Base-by-base conservation (phyloP, 1,140 invertebrate genomes). In the Hylyphantes graminicola region DNA sequence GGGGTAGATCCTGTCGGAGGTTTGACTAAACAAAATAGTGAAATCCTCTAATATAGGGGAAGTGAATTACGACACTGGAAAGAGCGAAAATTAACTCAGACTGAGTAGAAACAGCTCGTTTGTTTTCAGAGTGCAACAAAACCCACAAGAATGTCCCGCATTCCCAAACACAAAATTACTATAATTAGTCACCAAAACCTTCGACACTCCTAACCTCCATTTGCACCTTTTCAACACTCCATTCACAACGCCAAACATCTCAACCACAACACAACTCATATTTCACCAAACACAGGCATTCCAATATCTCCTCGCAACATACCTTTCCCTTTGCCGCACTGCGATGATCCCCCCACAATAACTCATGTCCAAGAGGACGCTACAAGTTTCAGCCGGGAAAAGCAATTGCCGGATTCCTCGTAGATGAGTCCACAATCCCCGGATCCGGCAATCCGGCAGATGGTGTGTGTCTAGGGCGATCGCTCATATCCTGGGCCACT, bases 401-500 rank as follows among this genome's bases (percentile, higher is more conserved):
- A 76, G 74, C 74, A 76, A 76, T 67, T 78, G 63, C 64, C 51
- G 64, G 76, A 78, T 78, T 78, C 76, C 76, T 67, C 64, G 12
- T 61, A 67, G 74, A 76, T 76, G 74, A 76, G 74, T 76, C 74
- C 59, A 76, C 74, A 76, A 76, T 78, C 61, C 76, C n/a, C 17
- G 64, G 67, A 51, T 67, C 17, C 35, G 35, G 35, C 35, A 35
- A 35, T 35, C 35, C 35, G 35, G 63, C 76, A 78, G 76, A 78
- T 78, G 76, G 64, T 78, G 51, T 64, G 35, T 78, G 76, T 78
- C 76, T 54, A 19, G 48, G 63, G 48, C 76, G 12, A 78, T 78
- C 57, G 55, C 53, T 78, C 76, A 78, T 78, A 35, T 35, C 35
- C 63, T 21, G 21, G 67, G 50, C 76, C 54, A n/a, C 63, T 11